phyloP scores from a whole-genome alignment of 2,888 invertebrate species.

The Ametastegia equiseti region DNA sequence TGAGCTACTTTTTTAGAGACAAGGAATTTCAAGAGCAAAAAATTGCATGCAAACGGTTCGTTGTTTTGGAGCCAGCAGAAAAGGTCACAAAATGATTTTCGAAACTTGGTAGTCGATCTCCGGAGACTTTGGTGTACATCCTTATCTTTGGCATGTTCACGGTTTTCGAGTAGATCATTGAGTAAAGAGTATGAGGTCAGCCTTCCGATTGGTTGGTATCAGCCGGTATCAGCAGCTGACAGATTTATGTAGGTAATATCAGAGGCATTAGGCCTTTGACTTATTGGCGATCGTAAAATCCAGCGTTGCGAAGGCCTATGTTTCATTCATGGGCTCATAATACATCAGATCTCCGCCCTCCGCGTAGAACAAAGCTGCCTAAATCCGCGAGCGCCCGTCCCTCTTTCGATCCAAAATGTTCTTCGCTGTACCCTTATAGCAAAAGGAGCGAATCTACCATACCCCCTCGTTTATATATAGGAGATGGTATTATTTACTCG shows the following conservation, averaged over 20 bases:
- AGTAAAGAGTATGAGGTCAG: slow-evolving; percentile 54
- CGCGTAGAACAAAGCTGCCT: slow-evolving; percentile 42
- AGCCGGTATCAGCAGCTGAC: slow-evolving; percentile 57
- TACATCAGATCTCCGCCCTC: slow-evolving; percentile 51
- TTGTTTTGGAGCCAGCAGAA: too few relatives aligned
- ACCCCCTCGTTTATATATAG: background rate
- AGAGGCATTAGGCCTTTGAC: slow-evolving; percentile 64
- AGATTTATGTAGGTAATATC: slow-evolving; percentile 67
- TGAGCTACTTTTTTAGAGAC: too few relatives aligned
- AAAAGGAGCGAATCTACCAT: background rate
- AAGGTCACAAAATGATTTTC: too few relatives aligned
- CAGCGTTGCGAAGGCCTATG: slow-evolving; percentile 52
- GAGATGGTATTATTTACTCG: background rate
- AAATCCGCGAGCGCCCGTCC: slow-evolving; percentile 24
- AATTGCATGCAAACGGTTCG: too few relatives aligned
- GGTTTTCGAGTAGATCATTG: slow-evolving; percentile 1
- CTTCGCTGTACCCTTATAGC: background rate
- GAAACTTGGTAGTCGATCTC: too few relatives aligned
- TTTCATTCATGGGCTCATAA: slow-evolving; percentile 58
- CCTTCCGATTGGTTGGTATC: slow-evolving; percentile 54
- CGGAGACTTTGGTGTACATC: background rate
- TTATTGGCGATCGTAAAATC: slow-evolving; percentile 62
- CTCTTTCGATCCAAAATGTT: slow-evolving; percentile 25
- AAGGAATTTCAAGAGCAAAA: too few relatives aligned
- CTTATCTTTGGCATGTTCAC: background rate